phyloP scores from a whole-genome alignment of 2,888 invertebrate species.

The Ennomos quercinarius region DNA sequence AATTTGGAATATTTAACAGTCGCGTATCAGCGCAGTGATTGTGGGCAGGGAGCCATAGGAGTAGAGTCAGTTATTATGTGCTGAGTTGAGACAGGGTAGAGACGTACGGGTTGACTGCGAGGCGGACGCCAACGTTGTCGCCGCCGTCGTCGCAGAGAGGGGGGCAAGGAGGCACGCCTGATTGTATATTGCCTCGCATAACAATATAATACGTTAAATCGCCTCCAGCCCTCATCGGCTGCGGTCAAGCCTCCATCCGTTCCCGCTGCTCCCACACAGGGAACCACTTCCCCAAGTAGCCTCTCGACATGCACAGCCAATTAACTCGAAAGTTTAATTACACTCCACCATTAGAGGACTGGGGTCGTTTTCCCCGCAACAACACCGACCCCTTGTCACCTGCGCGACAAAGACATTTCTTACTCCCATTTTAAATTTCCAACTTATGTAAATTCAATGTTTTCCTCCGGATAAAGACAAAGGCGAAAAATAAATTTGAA shows the following conservation, averaged over 20 bases:
- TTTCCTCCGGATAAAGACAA: conserved; percentile 37
- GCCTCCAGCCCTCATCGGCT: conserved; percentile 66
- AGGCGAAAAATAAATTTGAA: conserved; percentile 39
- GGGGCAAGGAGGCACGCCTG: conserved; percentile 49
- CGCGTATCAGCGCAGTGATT: conserved; percentile 49
- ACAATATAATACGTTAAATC: conserved; percentile 77
- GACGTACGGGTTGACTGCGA: conserved; percentile 4
- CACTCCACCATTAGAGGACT: conserved; percentile 64
- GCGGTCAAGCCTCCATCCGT: conserved; percentile 54
- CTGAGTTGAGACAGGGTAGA: conserved; percentile 17
- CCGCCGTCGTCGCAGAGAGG: conserved; percentile 45
- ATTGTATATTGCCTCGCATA: conserved; percentile 58
- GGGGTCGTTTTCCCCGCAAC: conserved; percentile 47
- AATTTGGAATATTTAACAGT: conserved; percentile 54
- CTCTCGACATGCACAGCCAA: conserved; percentile 64
- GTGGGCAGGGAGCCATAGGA: conserved; percentile 31
- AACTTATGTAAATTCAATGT: conserved; percentile 43
- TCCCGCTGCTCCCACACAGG: conserved; percentile 43
- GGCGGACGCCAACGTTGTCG: conserved; percentile 28
- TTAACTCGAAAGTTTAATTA: conserved; percentile 71
- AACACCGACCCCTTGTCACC: conserved; percentile 44
- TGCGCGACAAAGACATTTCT: conserved; percentile 40
- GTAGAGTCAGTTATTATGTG: conserved; percentile 8
- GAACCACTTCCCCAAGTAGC: conserved; percentile 58
- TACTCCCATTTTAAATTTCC: conserved; percentile 39